Evolutionary conservation across 2,888 invertebrate genomes (phyloP).

Genomic region (Macrophya annulata): DNA sequence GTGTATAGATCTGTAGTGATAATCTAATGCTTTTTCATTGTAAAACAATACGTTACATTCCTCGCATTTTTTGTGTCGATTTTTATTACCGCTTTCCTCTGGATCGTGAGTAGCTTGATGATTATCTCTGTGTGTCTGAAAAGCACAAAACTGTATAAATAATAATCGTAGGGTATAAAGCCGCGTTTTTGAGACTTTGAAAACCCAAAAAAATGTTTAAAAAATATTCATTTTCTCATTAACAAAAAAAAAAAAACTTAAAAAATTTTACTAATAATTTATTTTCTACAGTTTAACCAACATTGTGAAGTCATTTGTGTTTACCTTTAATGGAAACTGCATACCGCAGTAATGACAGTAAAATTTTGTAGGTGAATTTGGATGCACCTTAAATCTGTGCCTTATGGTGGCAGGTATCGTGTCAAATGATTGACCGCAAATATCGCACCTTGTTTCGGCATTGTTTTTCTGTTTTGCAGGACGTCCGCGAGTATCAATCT

Average conservation of each 20-base stretch:
- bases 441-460: constrained; percentile 82
- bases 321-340: constrained; percentile 85
- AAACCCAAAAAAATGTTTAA: constrained; percentile 48
- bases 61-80: constrained; percentile 79
- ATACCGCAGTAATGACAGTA: constrained; percentile 87
- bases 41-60: constrained; percentile 83
- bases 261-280: constrained; percentile 23
- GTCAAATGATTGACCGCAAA: constrained; percentile 83
- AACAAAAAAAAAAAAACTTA: constrained; percentile 40
- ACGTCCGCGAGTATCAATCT: constrained; percentile 80
- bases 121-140: constrained; percentile 83
- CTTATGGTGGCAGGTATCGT: constrained; percentile 85
- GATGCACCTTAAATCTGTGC: constrained; percentile 86
- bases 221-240: constrained; percentile 46
- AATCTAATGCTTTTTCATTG: constrained; percentile 82
- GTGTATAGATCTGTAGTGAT: constrained; percentile 81
- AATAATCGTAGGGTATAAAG: no score
- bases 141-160: constrained; percentile 40
- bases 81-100: constrained; percentile 65
- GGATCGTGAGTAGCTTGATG: constrained; percentile 81
- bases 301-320: constrained; percentile 22
- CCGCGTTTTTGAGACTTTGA: no score
- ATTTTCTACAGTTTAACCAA: background rate
- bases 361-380: constrained; percentile 83
- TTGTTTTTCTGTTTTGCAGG: constrained; percentile 70